phyloP scores from a whole-genome alignment of 1,140 invertebrate genomes.

The Dufourea novaeangliae region DNA sequence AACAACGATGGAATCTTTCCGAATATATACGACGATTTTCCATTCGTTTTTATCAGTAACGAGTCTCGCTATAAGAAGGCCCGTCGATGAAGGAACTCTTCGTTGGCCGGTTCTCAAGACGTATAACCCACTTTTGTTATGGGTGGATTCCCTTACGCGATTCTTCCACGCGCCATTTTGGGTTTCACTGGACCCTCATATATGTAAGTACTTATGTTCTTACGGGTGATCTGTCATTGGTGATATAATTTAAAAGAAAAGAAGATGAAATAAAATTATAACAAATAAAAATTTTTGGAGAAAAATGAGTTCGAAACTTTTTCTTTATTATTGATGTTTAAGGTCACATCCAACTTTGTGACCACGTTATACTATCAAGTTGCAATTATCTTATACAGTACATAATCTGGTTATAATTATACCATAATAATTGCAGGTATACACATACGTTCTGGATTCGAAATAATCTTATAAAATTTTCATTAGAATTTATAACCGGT shows the following conservation, averaged over 20 bases:
- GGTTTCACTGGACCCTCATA: not conserved
- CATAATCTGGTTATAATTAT: too few relatives aligned
- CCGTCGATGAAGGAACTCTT: conserved; percentile 24
- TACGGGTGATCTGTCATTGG: not conserved
- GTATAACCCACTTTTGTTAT: not conserved
- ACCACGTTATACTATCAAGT: too few relatives aligned
- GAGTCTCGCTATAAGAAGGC: not conserved
- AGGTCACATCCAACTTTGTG: too few relatives aligned
- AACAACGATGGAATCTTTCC: conserved; percentile 1
- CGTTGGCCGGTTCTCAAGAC: not conserved
- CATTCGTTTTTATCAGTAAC: not conserved
- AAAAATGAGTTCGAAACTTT: not conserved
- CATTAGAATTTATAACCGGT: too few relatives aligned
- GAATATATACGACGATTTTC: not conserved
- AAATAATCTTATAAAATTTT: too few relatives aligned
- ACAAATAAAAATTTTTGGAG: not conserved
- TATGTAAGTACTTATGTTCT: not conserved
- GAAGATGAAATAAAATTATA: not conserved
- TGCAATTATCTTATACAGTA: too few relatives aligned
- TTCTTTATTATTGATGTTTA: too few relatives aligned
- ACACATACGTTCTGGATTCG: too few relatives aligned
- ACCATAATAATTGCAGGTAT: too few relatives aligned
- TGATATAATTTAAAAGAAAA: not conserved
- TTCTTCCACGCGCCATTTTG: not conserved
- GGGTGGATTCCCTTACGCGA: not conserved